phyloP scores from a whole-genome alignment of 2,888 invertebrate species.

The Sclerodermus sp. region DNA sequence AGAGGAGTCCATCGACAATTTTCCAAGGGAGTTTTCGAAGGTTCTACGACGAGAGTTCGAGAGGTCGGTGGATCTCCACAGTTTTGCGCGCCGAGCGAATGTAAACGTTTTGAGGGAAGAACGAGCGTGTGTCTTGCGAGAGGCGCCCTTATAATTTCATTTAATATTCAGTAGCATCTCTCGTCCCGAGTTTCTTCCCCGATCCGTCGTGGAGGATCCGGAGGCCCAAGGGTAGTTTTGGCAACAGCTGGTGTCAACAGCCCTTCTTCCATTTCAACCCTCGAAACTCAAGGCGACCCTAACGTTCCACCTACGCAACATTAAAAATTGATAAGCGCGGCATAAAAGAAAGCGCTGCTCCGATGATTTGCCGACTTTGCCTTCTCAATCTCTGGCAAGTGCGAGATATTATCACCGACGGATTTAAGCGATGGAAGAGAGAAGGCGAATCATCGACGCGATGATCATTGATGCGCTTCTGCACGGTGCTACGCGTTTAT shows the following conservation, averaged over 20 bases:
- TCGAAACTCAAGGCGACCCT: slow-evolving; percentile 18
- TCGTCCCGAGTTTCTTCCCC: slow-evolving; percentile 6
- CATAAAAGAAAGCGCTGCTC: slow-evolving; percentile 5
- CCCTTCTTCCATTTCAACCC: slow-evolving; percentile 26
- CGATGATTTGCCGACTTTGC: neutral
- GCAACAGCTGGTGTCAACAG: slow-evolving; percentile 45
- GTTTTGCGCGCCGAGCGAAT: too few species aligned
- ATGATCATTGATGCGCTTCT: too few species aligned
- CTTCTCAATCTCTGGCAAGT: neutral
- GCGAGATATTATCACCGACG: neutral
- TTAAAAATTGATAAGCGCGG: slow-evolving; percentile 27
- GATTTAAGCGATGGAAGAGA: too few species aligned
- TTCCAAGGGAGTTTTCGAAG: too few species aligned
- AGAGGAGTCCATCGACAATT: too few species aligned
- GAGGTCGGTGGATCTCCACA: too few species aligned
- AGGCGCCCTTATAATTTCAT: slow-evolving; percentile 21
- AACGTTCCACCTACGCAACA: slow-evolving; percentile 12
- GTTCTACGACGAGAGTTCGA: too few species aligned
- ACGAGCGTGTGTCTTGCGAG: neutral
- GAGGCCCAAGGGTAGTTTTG: slow-evolving; percentile 28
- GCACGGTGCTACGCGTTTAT: too few species aligned
- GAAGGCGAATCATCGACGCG: too few species aligned
- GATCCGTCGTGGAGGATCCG: slow-evolving; percentile 13
- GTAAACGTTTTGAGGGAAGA: neutral
- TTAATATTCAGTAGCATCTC: slow-evolving; percentile 21